Evolutionary conservation across 1,140 invertebrate species (phyloP).

Genomic region (Drosophila sechellia): DNA sequence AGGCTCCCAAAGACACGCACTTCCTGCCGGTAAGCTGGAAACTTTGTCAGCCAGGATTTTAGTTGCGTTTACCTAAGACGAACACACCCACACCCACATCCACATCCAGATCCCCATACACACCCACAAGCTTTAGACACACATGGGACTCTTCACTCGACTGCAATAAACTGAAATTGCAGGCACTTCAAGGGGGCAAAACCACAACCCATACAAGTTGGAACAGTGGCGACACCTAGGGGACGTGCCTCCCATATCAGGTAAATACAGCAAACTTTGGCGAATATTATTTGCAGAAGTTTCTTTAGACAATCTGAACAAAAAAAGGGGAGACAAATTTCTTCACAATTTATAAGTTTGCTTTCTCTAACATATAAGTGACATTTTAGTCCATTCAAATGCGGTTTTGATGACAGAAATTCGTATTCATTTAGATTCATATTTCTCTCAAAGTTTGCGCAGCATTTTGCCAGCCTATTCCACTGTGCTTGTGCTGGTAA

Average conservation of each 20-base stretch:
- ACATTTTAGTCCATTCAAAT: no score
- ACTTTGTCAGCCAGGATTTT: slow-evolving; percentile 46
- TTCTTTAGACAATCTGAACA: neutral
- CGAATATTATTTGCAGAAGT: neutral
- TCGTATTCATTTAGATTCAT: neutral
- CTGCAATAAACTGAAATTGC: slow-evolving; percentile 67
- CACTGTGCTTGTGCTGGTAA: slow-evolving; percentile 30
- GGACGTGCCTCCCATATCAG: neutral
- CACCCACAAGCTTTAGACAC: slow-evolving; percentile 5
- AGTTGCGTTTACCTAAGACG: slow-evolving; percentile 57
- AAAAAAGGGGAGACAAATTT: neutral
- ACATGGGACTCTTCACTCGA: slow-evolving; percentile 35
- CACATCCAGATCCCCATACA: neutral
- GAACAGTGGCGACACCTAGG: slow-evolving; percentile 17
- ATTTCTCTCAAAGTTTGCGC: neutral
- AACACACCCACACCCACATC: neutral
- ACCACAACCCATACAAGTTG: neutral
- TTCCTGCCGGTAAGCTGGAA: slow-evolving; percentile 43
- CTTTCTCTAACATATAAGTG: neutral
- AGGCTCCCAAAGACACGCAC: slow-evolving; percentile 44
- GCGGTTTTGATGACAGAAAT: neutral
- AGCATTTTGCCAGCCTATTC: neutral
- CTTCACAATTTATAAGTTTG: neutral
- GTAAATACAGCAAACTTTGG: neutral
- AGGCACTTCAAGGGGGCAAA: slow-evolving; percentile 34